phyloP scores from a whole-genome alignment of 2,888 invertebrate genomes.

The Copidosoma aretas region DNA sequence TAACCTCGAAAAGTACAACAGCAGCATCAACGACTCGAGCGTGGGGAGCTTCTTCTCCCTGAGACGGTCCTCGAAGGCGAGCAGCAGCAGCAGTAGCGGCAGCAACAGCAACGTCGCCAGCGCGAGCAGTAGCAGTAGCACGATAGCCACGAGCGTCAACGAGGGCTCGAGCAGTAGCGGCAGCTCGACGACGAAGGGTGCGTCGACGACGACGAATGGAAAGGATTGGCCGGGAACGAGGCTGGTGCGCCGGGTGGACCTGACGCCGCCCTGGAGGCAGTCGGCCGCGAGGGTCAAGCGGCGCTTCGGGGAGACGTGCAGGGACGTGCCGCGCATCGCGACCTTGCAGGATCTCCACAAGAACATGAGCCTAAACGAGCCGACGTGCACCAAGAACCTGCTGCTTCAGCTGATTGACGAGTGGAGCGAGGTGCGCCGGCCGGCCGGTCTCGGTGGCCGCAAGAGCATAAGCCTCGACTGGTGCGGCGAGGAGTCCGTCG shows the following conservation, averaged over 20 bases:
- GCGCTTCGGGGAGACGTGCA: slow-evolving; percentile 57
- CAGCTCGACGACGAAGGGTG: not conserved
- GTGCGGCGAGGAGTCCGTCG: slow-evolving; percentile 75
- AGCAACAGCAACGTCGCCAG: not conserved
- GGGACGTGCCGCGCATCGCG: slow-evolving; percentile 59
- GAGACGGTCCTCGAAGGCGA: slow-evolving; percentile 1
- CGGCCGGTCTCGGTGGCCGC: slow-evolving; percentile 54
- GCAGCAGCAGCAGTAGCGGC: not conserved
- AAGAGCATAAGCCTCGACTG: slow-evolving; percentile 80
- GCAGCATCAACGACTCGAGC: slow-evolving; percentile 8
- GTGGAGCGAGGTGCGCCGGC: slow-evolving; percentile 72
- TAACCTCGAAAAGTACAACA: slow-evolving; percentile 41
- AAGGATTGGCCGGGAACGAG: not conserved
- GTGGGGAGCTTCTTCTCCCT: slow-evolving; percentile 14
- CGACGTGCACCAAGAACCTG: slow-evolving; percentile 74
- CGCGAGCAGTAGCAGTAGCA: not conserved
- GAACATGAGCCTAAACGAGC: slow-evolving; percentile 56
- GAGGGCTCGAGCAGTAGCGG: not conserved
- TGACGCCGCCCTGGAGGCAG: slow-evolving; percentile 54
- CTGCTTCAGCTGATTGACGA: slow-evolving; percentile 77
- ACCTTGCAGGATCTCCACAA: slow-evolving; percentile 56
- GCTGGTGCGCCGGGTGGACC: slow-evolving; percentile 47
- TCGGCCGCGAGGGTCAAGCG: slow-evolving; percentile 52
- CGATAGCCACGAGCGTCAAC: not conserved
- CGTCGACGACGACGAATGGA: not conserved